A percentile compares a stretch with the other conserved stretches of the same genome.
These are phyloP conservation scores for Chiridota heheva DNA, from an alignment of 35 echinoderm and acorn worm genomes.

Conservation along the genomic window DNA sequence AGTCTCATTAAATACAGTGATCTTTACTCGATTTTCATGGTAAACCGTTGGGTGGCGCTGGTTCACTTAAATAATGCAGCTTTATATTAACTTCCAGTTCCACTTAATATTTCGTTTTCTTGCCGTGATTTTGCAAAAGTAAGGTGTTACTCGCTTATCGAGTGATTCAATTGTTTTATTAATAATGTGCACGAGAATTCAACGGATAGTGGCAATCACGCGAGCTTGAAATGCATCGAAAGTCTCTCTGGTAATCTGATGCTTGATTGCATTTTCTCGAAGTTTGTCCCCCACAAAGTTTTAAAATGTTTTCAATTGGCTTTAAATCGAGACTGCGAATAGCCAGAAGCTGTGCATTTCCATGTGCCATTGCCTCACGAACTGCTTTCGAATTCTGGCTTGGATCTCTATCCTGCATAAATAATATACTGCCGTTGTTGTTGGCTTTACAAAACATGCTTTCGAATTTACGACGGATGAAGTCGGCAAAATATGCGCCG, in stretches of 20 bases:
- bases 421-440: conserved; percentile 19
- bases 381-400: conserved; percentile 40
- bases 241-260: conserved; percentile 25
- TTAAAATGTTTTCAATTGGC: conserved; percentile 65
- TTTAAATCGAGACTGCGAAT: conserved; percentile 60
- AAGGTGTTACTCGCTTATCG: not conserved
- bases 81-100: too few species aligned
- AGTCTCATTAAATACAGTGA: too few species aligned
- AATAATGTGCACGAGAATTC: conserved; percentile 30
- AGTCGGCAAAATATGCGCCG: conserved; percentile 34
- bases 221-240: conserved; percentile 37
- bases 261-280: conserved; percentile 12
- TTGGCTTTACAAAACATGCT: conserved; percentile 8
- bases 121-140: not conserved
- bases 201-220: conserved; percentile 39
- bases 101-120: conserved; percentile 14
- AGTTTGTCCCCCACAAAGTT: conserved; percentile 42
- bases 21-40: too few species aligned
- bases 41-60: too few species aligned
- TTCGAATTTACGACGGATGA: conserved; percentile 24
- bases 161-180: conserved; percentile 48
- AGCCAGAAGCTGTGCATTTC: conserved; percentile 7
- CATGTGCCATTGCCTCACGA: conserved; percentile 30
- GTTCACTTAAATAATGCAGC: too few species aligned
- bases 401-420: conserved; percentile 51